Conservation (phyloP, 2,113 vertebrate species). For the Natator depressus region DNA sequence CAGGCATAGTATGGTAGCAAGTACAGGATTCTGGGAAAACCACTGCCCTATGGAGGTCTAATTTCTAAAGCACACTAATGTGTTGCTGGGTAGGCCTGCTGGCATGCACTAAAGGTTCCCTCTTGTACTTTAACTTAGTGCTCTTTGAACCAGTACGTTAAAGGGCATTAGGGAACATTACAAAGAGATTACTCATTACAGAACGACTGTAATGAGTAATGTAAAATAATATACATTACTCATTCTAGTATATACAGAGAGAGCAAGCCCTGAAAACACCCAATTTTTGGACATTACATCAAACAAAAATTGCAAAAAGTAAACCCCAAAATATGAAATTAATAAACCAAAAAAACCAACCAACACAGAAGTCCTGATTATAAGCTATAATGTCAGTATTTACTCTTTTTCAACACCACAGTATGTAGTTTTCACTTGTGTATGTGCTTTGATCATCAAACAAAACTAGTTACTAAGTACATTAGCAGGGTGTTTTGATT, state of each 20-base stretch:
- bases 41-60: background rate
- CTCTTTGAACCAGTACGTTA: background rate
- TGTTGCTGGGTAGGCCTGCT: background rate
- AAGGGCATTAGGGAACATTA: background rate
- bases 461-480: background rate
- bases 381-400: background rate
- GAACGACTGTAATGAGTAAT: background rate
- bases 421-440: background rate
- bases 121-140: background rate
- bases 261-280: background rate
- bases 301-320: background rate
- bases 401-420: background rate
- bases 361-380: background rate
- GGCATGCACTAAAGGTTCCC: background rate
- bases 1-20: too few relatives aligned
- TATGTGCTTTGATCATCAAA: background rate
- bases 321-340: background rate
- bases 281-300: background rate
- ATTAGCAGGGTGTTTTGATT: background rate
- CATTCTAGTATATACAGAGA: background rate
- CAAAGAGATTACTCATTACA: background rate
- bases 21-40: too few relatives aligned
- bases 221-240: background rate
- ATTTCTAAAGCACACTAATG: background rate
- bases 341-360: background rate